These are phyloP conservation scores for Drosophila serrata DNA, from an alignment of 1,140 invertebrate species.

Conservation along the genomic window DNA sequence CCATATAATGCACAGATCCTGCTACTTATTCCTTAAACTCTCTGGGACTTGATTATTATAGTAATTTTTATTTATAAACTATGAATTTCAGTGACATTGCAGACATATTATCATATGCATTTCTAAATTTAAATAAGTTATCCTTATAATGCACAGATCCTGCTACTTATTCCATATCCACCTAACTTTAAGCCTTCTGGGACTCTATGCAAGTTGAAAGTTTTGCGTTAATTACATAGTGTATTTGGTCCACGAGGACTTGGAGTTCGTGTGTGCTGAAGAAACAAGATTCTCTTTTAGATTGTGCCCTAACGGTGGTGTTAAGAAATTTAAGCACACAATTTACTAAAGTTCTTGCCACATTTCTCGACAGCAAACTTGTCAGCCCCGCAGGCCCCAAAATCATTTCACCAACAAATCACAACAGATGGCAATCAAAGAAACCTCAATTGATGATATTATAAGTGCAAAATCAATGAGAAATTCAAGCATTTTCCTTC, in stretches of 20 bases:
- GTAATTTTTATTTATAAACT: too few species aligned
- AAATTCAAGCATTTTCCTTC: slow-evolving; percentile 10
- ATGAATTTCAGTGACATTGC: too few species aligned
- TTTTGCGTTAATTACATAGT: slow-evolving; percentile 64
- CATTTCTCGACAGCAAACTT: slow-evolving; percentile 35
- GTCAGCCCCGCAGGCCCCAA: slow-evolving; percentile 4
- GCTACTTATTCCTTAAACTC: slow-evolving; percentile 17
- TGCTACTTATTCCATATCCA: slow-evolving; percentile 30
- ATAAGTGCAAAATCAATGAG: not conserved
- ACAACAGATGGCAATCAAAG: not conserved
- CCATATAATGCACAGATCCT: not conserved
- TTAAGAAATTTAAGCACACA: slow-evolving; percentile 41
- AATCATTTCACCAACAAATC: slow-evolving; percentile 20
- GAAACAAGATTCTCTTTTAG: not conserved
- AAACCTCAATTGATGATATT: slow-evolving; percentile 7
- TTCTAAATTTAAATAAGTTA: not conserved
- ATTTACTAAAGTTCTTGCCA: slow-evolving; percentile 58
- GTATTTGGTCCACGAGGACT: slow-evolving; percentile 31
- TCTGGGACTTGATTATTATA: slow-evolving; percentile 4
- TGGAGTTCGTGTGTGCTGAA: not conserved
- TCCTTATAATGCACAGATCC: not conserved
- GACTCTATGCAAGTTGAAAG: slow-evolving; percentile 31
- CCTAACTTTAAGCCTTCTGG: slow-evolving; percentile 23
- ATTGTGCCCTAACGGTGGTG: not conserved
- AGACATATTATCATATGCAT: too few species aligned